phyloP scores from a whole-genome alignment of 2,113 vertebrate genomes.

The Syngnathoides biaculeatus region DNA sequence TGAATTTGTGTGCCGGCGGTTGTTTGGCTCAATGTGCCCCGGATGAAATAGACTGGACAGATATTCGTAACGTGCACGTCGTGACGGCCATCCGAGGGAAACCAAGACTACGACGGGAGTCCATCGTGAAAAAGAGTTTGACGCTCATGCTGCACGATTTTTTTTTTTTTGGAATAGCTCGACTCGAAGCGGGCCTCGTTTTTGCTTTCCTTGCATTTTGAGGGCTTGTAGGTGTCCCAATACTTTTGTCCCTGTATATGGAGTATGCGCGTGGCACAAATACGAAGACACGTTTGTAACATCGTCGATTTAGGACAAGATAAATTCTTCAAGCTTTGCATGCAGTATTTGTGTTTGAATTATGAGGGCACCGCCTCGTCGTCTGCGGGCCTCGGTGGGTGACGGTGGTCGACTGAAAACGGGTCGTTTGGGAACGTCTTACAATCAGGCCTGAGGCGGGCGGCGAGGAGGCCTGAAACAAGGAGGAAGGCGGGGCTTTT shows the following conservation, averaged over 20 bases:
- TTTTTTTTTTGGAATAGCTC: too few relatives aligned
- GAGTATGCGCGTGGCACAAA: too few relatives aligned
- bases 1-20: too few relatives aligned
- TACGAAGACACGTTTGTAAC: background rate
- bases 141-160: too few relatives aligned
- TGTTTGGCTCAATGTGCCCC: too few relatives aligned
- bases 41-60: too few relatives aligned
- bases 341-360: background rate
- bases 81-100: too few relatives aligned
- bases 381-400: slow-evolving; percentile 44
- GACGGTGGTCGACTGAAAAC: slow-evolving; percentile 57
- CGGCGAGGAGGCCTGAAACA: slow-evolving; percentile 70
- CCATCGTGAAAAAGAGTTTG: too few relatives aligned
- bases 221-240: background rate
- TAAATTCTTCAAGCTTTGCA: background rate
- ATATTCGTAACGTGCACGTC: too few relatives aligned
- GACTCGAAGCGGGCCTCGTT: too few relatives aligned
- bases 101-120: too few relatives aligned
- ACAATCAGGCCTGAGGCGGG: slow-evolving; percentile 72
- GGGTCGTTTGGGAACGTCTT: slow-evolving; percentile 53
- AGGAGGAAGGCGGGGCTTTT: slow-evolving; percentile 54
- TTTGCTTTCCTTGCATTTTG: too few relatives aligned
- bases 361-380: slow-evolving; percentile 51
- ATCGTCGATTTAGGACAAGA: background rate
- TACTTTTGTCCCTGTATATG: background rate